Evolutionary conservation across 2,888 invertebrate genomes (phyloP), one percentile per base, ranked within the genome.

Genomic region (Thymelicus lineola): DNA sequence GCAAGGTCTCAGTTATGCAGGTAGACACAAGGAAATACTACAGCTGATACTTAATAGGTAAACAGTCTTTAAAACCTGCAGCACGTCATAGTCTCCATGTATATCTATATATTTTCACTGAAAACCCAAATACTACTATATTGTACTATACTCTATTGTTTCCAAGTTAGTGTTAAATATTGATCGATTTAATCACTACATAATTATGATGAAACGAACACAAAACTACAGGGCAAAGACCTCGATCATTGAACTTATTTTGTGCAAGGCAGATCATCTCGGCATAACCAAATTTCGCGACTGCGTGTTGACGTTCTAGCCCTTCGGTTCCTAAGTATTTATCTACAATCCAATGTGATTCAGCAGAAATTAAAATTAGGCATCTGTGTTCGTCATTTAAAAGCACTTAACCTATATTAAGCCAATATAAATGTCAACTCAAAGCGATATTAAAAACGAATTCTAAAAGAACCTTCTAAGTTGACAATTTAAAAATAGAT

Each of bases 401-500:
- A 65, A 12, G 17, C 42, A 60, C 64, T 70, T 65, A 60, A 50
- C 50, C 64, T 57, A 53, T 48, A 70, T 59, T 35, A 65, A 65
- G 10, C 45, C 50, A 70, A 59, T 46, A 53, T 64, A 66, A 60
- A 60, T 65, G 53, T 50, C 38, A 60, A 53, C 42, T 65, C 65
- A 55, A 65, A 12, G 36, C 65, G 65, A 55, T 70, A 69, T 70
- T 70, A 66, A 71, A 74, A 71, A 65, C 20, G 59, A 67, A 71
- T 70, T 35, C n/a, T 17, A 17, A 28, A n/a, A 53, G 64, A 20
- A 63, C 58, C 38, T 70, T 55, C 62, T 6, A 28, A 63, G 63
- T 65, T 72, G 63, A 67, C 64, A 70, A 57, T 64, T 72, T 71
- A 74, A 71, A 75, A 74, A 73, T 73, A 72, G 74, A 72, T 67